Evolutionary conservation across 2,888 invertebrate genomes (phyloP).

Genomic region (Ptilodon capucinus): DNA sequence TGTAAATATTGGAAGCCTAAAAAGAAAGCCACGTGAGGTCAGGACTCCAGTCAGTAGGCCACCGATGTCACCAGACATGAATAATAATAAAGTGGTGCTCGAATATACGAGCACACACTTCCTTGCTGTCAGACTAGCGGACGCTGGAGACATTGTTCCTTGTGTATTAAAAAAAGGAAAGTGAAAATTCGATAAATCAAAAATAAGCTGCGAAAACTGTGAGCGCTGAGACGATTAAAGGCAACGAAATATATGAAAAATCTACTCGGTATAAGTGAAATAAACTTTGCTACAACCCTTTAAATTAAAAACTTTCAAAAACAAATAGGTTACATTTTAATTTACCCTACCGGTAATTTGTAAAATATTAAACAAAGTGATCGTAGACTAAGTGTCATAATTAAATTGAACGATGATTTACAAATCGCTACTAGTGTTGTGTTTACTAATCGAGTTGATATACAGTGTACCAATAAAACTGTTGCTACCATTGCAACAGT

Average conservation of each 20-base stretch:
- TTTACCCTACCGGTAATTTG: too few species aligned
- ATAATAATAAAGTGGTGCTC: constrained; percentile 49
- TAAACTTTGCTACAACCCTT: too few species aligned
- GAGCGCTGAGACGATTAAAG: too few species aligned
- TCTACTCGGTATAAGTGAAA: too few species aligned
- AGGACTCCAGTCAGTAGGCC: constrained; percentile 64
- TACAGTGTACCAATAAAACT: constrained; percentile 49
- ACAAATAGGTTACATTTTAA: too few species aligned
- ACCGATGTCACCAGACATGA: constrained; percentile 46
- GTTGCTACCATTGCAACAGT: constrained; percentile 31
- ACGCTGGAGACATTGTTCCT: constrained; percentile 19
- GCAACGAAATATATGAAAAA: too few species aligned
- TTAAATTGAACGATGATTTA: constrained; percentile 24
- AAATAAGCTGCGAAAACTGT: too few species aligned
- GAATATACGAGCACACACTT: constrained; percentile 32
- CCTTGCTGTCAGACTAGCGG: constrained; percentile 36
- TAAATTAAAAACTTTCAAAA: too few species aligned
- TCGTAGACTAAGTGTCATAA: not conserved
- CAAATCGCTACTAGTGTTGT: constrained; percentile 29
- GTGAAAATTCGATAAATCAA: too few species aligned
- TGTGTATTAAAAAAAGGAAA: not conserved
- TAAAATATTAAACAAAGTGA: too few species aligned
- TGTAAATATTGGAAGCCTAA: constrained; percentile 24
- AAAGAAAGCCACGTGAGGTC: constrained; percentile 67
- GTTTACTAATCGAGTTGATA: constrained; percentile 33